phyloP scores from a whole-genome alignment of 35 echinoderm and acorn worm species.

The Acanthaster planci region DNA sequence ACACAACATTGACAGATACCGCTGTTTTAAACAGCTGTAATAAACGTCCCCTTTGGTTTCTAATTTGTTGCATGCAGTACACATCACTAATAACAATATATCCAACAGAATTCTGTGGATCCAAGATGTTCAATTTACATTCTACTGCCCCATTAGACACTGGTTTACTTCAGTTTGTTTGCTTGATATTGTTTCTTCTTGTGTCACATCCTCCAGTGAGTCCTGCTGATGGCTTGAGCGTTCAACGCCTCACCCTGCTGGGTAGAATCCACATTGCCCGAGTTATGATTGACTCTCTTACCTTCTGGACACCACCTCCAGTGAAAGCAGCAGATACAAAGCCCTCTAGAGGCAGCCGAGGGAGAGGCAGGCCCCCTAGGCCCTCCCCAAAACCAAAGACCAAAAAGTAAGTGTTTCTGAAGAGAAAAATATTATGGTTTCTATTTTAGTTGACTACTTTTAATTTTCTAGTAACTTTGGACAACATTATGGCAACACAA shows the following conservation, averaged over 20 bases:
- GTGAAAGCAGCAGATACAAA: conserved; percentile 11
- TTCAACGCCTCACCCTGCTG: conserved; percentile 83
- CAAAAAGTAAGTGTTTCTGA: conserved; percentile 48
- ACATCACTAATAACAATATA: too few species aligned
- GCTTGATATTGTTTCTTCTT: background rate
- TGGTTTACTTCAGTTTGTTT: background rate
- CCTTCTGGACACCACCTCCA: conserved; percentile 19
- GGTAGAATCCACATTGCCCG: conserved; percentile 88
- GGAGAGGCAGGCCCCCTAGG: conserved; percentile 85
- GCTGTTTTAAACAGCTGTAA: too few species aligned
- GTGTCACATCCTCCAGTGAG: background rate
- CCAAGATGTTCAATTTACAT: background rate
- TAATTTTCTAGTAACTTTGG: too few species aligned
- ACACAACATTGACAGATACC: too few species aligned
- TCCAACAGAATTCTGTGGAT: too few species aligned
- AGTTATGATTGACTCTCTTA: conserved; percentile 69
- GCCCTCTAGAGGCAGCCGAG: conserved; percentile 24
- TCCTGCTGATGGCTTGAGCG: conserved; percentile 79
- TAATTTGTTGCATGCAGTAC: too few species aligned
- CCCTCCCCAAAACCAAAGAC: conserved; percentile 52
- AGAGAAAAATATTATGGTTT: background rate
- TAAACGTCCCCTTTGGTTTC: too few species aligned
- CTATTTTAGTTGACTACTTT: background rate
- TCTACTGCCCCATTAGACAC: background rate
- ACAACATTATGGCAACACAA: too few species aligned